A percentile compares a stretch with the other conserved stretches of the same genome.
These are phyloP conservation scores for Recurvirostra avosetta DNA, from an alignment of 2,113 vertebrate genomes.

Conservation along the genomic window DNA sequence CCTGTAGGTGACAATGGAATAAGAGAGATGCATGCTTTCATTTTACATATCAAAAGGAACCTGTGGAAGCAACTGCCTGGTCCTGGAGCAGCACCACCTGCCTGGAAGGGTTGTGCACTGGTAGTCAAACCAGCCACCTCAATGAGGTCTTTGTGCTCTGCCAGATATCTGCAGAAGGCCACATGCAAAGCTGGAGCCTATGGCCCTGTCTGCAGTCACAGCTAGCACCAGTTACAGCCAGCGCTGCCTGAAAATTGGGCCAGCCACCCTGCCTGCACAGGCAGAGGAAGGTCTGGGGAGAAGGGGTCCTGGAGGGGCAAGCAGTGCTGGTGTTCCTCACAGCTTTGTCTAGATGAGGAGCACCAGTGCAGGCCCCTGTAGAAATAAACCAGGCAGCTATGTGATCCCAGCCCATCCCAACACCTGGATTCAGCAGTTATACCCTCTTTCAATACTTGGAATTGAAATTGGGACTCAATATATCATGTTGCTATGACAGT, in stretches of 20 bases:
- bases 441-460: not conserved
- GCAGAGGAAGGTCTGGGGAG: not conserved
- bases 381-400: not conserved
- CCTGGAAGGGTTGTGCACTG: not conserved
- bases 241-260: not conserved
- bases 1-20: not conserved
- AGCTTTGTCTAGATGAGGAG: not conserved
- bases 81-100: not conserved
- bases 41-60: not conserved
- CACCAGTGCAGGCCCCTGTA: not conserved
- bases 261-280: rapidly evolving
- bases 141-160: not conserved
- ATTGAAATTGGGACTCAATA: not conserved
- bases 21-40: not conserved
- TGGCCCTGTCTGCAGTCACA: not conserved
- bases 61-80: not conserved
- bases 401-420: not conserved
- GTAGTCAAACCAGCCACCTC: not conserved
- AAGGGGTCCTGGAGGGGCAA: not conserved
- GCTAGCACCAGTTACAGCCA: not conserved
- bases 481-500: not conserved
- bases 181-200: not conserved
- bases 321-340: not conserved
- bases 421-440: not conserved
- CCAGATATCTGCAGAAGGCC: not conserved